Conservation (phyloP, 2,797 vertebrate genomes). For the Pseudochaenichthys georgianus region DNA sequence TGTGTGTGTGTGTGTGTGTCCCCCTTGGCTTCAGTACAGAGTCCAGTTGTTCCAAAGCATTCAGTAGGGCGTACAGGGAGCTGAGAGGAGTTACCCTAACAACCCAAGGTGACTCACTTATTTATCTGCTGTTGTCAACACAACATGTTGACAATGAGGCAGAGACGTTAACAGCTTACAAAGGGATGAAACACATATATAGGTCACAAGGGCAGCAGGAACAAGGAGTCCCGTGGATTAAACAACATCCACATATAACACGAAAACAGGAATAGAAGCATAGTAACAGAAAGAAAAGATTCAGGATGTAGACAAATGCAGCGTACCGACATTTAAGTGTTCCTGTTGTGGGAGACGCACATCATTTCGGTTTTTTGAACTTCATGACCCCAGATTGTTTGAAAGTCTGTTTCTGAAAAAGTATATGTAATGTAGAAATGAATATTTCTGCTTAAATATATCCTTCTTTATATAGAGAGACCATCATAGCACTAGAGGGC, state of each 20-base stretch:
- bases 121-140: slow-evolving; percentile 48
- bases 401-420: background rate
- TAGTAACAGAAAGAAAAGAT: background rate
- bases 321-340: background rate
- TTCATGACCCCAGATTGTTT: background rate
- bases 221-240: too few relatives aligned
- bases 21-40: slow-evolving; percentile 72
- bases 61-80: slow-evolving; percentile 45
- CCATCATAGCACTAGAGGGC: slow-evolving; percentile 46
- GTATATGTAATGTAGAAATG: too few relatives aligned
- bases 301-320: background rate
- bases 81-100: slow-evolving; percentile 58
- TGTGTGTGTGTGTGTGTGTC: slow-evolving; percentile 52
- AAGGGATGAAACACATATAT: slow-evolving; percentile 5
- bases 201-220: background rate
- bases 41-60: slow-evolving; percentile 68
- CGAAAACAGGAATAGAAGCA: background rate
- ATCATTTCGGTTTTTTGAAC: background rate
- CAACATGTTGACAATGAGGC: background rate
- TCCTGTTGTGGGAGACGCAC: background rate
- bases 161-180: slow-evolving; percentile 1
- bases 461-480: background rate
- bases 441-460: background rate
- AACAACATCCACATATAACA: background rate
- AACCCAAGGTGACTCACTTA: slow-evolving; percentile 71